Evolutionary conservation across 2,888 invertebrate genomes (phyloP).

Genomic region (Eupithecia exiguata): DNA sequence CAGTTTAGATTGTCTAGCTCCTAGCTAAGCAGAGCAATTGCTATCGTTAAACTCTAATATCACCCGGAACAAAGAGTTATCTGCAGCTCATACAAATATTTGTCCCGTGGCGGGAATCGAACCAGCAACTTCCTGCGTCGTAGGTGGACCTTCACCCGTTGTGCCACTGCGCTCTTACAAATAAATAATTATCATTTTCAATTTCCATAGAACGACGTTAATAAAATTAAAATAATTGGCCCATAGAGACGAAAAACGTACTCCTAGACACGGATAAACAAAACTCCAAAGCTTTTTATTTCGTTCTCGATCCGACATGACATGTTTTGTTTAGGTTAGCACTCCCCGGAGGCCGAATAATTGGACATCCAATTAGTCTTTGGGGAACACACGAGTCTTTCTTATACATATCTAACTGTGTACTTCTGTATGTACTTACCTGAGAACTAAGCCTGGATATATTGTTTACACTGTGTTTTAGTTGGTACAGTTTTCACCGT

Average conservation of each 20-base stretch:
- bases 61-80: not conserved
- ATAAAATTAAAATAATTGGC: not conserved
- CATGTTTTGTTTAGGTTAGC: constrained; percentile 32
- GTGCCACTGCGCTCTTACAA: not conserved
- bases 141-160: not conserved
- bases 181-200: not conserved
- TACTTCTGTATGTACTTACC: not conserved
- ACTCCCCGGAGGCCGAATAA: constrained; percentile 29
- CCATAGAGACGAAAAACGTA: not conserved
- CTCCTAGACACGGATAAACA: constrained; percentile 14
- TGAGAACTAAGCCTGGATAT: not conserved
- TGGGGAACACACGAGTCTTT: constrained; percentile 25
- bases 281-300: constrained; percentile 24
- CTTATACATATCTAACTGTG: constrained; percentile 18
- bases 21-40: too few species aligned
- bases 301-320: constrained; percentile 26
- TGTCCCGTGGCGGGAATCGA: not conserved
- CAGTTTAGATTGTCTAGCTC: too few species aligned
- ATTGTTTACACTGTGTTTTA: not conserved
- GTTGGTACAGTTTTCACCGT: not conserved
- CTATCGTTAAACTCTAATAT: too few species aligned
- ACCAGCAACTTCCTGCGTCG: not conserved
- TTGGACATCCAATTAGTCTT: constrained; percentile 36
- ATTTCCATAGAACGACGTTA: too few species aligned
- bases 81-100: not conserved